Evolutionary conservation across 2,797 vertebrate genomes (phyloP), one percentile per base, ranked within the genome.

Genomic region (Loris lydekkerianus): DNA sequence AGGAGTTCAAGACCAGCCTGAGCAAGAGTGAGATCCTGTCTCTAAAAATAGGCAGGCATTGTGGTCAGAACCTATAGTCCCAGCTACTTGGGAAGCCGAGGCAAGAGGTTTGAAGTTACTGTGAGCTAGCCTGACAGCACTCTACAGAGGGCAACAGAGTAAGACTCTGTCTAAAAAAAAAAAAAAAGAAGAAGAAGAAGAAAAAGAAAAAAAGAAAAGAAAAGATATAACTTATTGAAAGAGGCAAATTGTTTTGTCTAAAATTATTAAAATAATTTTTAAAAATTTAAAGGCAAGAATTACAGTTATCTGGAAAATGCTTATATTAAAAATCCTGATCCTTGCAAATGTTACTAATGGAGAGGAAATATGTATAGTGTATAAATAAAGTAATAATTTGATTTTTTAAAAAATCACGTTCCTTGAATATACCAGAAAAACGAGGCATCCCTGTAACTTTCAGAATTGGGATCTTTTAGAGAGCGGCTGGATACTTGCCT

Each of bases 261-360:
- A 89, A 82, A 77, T 82, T 77, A 67, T 69, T 89, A 67, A 91
- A 61, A 80, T 29, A 70, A 34, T 76, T 86, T 86, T 94, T 46
- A 5, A 83, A 86, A 86, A 29, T 20, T 82, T 65, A 89, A 92
- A 95, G 58, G 40, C 34, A 91, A 60, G 17, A 61, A 56, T 77
- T 2, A 53, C 40, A 60, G 23, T 34, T 53, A 40, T 70, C 76
- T 85, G 40, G 18, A 80, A 84, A 78, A 63, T 63, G 31, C 56
- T 91, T 88, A 49, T 49, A n/a, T 78, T 46, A 72, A 77, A 73
- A 3, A 86, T 34, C 7, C 67, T 37, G 31, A 77, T 90, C 23
- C 75, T 86, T 56, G 15, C 40, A 40, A 40, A 40, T 40, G 40
- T 40, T 40, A 40, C 40, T 40, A 40, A 40, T 40, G 3, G 40